Evolutionary conservation across 2,113 vertebrate species (phyloP).

Genomic region (Beaufortia kweichowensis): DNA sequence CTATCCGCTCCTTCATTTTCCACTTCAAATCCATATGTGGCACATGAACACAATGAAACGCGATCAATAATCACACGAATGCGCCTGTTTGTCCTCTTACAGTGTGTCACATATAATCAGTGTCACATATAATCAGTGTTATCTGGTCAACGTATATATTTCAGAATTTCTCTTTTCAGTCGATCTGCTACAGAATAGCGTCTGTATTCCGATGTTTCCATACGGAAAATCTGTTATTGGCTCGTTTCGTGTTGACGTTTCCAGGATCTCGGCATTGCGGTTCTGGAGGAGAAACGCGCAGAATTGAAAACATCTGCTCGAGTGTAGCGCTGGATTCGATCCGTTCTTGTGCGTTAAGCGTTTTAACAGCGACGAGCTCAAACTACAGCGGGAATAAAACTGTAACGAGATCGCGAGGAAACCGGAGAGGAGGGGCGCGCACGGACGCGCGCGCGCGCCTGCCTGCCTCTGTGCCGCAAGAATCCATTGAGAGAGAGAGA

Average conservation of each 20-base stretch:
- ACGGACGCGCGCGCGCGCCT: constrained; percentile 64
- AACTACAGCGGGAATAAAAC: constrained; percentile 29
- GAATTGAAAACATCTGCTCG: neutral
- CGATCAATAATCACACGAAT: neutral
- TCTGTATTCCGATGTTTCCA: neutral
- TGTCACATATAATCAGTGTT: neutral
- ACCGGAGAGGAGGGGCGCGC: constrained; percentile 57
- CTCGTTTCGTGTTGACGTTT: constrained; percentile 13
- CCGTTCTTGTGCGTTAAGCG: neutral
- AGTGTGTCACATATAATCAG: neutral
- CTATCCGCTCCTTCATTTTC: constrained; percentile 1
- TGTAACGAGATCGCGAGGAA: constrained; percentile 50
- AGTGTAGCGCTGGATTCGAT: neutral
- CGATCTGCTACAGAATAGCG: neutral
- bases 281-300: neutral
- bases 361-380: neutral
- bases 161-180: neutral
- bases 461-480: constrained; percentile 76
- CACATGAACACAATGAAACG: constrained; percentile 1
- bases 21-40: neutral
- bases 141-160: too few species aligned
- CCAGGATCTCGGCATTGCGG: neutral
- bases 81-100: neutral
- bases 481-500: constrained; percentile 66
- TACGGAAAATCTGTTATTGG: neutral